Evolutionary conservation across 2,888 invertebrate species (phyloP), one percentile per base, ranked within the genome.

Genomic region (Ectropis crepuscularia): DNA sequence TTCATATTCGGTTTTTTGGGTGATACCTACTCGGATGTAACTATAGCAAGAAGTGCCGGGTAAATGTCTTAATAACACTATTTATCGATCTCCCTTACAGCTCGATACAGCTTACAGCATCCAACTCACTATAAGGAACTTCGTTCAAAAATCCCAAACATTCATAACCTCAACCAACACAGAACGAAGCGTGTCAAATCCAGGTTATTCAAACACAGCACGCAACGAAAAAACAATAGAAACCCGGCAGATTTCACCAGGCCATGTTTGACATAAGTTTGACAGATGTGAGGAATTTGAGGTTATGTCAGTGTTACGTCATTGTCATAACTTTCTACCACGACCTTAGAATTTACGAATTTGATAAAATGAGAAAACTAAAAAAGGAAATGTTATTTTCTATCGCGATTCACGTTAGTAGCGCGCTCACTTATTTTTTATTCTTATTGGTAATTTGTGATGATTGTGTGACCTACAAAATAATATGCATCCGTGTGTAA

Each of bases 151-250:
- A 41, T 9, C 8, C 5, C 41, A 41, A 41, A 6, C 8, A 4
- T 41, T 10, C 41, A 4, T 6, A 8, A 41, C 41, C n/a, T n/a
- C 41, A 41, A 7, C 41, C 9, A 6, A 53, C 39, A 37, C 12
- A 9, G 28, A 46, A 53, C n/a, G 42, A n/a, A 53, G 39, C 45
- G 43, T 53, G 41, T 47, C 50, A 37, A 62, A 62, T 57, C 11
- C 36, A 54, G 59, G 63, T 55, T 59, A 55, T 55, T 54, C 42
- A 59, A 58, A 41, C 54, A 59, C 11, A 6, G 50, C 38, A 58
- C 54, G 63, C 54, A 63, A 63, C 54, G 16, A 54, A 58, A 63
- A 61, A 63, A 63, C 63, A 59, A 63, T 59, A 59, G 63, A 63
- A 62, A 63, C 11, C 43, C 53, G 28, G 45, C 48, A 36, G 59